Evolutionary conservation across 2,888 invertebrate species (phyloP).

Genomic region (Platycheirus albimanus): DNA sequence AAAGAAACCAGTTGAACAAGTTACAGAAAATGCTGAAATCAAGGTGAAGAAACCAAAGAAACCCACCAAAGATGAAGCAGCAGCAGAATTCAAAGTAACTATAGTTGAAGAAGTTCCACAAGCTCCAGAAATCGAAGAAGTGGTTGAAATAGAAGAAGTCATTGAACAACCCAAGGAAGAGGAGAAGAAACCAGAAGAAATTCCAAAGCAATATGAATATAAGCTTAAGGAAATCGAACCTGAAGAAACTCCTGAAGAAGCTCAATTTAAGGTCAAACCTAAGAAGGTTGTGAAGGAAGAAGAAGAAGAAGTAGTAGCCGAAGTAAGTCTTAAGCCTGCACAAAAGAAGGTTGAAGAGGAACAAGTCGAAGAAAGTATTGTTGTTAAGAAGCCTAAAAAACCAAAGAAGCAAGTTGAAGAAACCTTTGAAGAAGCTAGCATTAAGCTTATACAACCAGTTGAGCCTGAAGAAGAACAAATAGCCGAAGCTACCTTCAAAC

Average conservation of each 20-base stretch:
- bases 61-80: constrained; percentile 78
- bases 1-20: constrained; percentile 78
- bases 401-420: constrained; percentile 78
- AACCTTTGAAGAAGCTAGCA: constrained; percentile 77
- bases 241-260: constrained; percentile 77
- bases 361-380: constrained; percentile 77
- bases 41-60: constrained; percentile 77
- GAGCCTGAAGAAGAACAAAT: constrained; percentile 80
- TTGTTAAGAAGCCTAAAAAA: constrained; percentile 78
- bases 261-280: constrained; percentile 77
- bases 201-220: constrained; percentile 52
- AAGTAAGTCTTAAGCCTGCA: constrained; percentile 75
- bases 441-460: constrained; percentile 78
- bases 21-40: constrained; percentile 65
- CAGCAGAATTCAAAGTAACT: constrained; percentile 77
- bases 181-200: constrained; percentile 71
- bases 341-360: constrained; percentile 77
- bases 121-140: constrained; percentile 56
- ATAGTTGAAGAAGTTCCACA: constrained; percentile 69
- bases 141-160: constrained; percentile 74
- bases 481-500: constrained; percentile 81
- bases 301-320: constrained; percentile 69
- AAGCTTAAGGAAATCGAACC: constrained; percentile 47
- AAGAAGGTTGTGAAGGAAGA: constrained; percentile 67
- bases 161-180: constrained; percentile 77